These are phyloP conservation scores for Aradophagus sp. DNA, from an alignment of 1,140 invertebrate genomes.

Conservation along the genomic window DNA sequence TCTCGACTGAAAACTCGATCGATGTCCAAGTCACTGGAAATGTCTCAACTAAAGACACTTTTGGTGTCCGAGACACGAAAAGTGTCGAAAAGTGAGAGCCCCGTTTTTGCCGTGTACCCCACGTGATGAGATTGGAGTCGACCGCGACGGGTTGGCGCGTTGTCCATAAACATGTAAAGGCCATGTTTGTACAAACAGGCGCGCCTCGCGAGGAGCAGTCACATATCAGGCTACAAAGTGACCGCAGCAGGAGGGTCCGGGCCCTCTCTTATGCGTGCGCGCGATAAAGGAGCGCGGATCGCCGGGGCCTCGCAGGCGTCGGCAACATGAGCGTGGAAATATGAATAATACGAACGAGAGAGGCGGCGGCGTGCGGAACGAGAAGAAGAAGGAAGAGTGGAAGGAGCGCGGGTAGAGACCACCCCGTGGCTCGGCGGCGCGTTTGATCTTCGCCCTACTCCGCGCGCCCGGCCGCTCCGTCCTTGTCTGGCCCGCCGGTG, in stretches of 20 bases:
- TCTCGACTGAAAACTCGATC: too few species aligned
- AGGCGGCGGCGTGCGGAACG: slow-evolving; percentile 50
- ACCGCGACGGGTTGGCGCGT: slow-evolving; percentile 18
- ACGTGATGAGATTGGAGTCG: slow-evolving; percentile 36
- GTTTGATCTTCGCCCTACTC: slow-evolving; percentile 75
- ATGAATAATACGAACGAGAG: slow-evolving; percentile 73
- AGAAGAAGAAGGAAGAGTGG: slow-evolving; percentile 52
- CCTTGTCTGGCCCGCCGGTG: slow-evolving; percentile 23
- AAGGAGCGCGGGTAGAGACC: slow-evolving; percentile 70
- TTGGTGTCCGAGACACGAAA: neutral
- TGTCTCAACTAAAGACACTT: too few species aligned
- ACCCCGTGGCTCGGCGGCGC: slow-evolving; percentile 75
- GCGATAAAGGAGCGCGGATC: slow-evolving; percentile 57
- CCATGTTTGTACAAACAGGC: slow-evolving; percentile 40
- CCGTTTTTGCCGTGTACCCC: slow-evolving; percentile 10
- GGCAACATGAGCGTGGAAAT: slow-evolving; percentile 68
- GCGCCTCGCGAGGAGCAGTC: slow-evolving; percentile 11
- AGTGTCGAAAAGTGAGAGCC: too few species aligned
- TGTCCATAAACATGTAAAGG: slow-evolving; percentile 41
- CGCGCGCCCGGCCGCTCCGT: slow-evolving; percentile 23
- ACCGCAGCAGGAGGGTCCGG: slow-evolving; percentile 46
- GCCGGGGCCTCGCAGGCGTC: slow-evolving; percentile 65
- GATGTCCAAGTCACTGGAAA: too few species aligned
- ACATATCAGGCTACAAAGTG: slow-evolving; percentile 59
- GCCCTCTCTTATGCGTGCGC: slow-evolving; percentile 45